Base-by-base conservation (phyloP, 2,888 invertebrate genomes). In the Rhamnusium bicolor region DNA sequence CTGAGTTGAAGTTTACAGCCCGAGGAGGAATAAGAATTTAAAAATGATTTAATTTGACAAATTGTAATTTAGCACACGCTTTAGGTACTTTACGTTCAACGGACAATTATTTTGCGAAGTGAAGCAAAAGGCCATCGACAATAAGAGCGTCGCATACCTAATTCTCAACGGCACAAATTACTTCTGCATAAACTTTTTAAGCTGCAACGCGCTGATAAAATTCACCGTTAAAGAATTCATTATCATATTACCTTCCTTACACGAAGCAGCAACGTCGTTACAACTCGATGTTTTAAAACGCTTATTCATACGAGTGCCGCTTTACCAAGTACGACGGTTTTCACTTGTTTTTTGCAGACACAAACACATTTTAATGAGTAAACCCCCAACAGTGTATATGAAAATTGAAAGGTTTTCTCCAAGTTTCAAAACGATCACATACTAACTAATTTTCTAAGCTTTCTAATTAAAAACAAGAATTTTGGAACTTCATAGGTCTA, bases 151-250 rank as follows among this genome's bases (percentile, higher is more conserved):
- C 62, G 63, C 70, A 27, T 61, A 63, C 27, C 16, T 63, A 53
- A 40, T 53, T 47, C 29, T 32, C 21, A 58, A 56, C 51, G 54
- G 67, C 72, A 40, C 47, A 71, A 74, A 75, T 77, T 69, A 68
- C 73, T 65, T 62, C 58, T 63, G 70, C 66, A 73, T 73, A 66
- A 75, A 77, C 71, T 73, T 75, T 73, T 70, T 71, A 77, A 67
- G 73, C 74, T 77, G 77, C 77, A 73, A 63, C 73, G 68, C 58
- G 69, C 77, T 73, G 77, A 77, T 77, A 77, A 77, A 77, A 75
- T 71, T 77, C 71, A 71, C 72, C 71, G 75, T 74, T 73, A 67
- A 67, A 70, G 67, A 71, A 73, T 73, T 72, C 73, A 75, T 77
- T 77, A 77, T 67, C 77, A 75, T 75, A 75, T 69, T 60, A 60